Evolutionary conservation across 2,113 vertebrate genomes (phyloP).

Genomic region (Pogonocichla stellata): DNA sequence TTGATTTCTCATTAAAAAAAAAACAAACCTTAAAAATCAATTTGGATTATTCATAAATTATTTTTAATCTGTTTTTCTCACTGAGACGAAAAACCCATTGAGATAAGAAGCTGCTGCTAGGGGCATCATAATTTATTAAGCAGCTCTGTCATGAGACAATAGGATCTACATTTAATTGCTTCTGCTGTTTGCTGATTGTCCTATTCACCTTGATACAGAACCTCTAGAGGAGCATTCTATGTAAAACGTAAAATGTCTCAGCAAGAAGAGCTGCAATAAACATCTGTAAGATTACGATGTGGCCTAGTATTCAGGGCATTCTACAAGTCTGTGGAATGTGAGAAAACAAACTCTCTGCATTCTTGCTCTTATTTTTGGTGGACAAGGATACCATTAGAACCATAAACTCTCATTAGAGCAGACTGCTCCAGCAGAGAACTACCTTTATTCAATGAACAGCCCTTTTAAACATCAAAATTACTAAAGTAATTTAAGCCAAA

Average conservation of each 20-base stretch:
- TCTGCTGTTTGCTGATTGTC: background rate
- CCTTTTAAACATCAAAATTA: fast-evolving
- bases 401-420: background rate
- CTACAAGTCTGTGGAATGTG: background rate
- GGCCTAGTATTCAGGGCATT: background rate
- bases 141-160: background rate
- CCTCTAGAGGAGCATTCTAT: background rate
- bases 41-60: background rate
- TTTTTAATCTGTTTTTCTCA: slow-evolving; percentile 18
- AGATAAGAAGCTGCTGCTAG: background rate
- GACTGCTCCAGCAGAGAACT: background rate
- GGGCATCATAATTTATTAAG: slow-evolving; percentile 10
- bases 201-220: background rate
- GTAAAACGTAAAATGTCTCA: background rate
- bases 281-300: background rate
- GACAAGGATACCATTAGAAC: background rate
- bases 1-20: background rate
- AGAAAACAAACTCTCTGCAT: background rate
- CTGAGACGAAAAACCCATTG: background rate
- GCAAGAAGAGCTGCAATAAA: background rate
- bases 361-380: background rate
- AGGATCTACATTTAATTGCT: slow-evolving; percentile 31
- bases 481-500: background rate
- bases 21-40: background rate
- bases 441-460: background rate